Conservation (phyloP, 2,797 vertebrate genomes). For the Poeciliopsis paucimaculata region DNA sequence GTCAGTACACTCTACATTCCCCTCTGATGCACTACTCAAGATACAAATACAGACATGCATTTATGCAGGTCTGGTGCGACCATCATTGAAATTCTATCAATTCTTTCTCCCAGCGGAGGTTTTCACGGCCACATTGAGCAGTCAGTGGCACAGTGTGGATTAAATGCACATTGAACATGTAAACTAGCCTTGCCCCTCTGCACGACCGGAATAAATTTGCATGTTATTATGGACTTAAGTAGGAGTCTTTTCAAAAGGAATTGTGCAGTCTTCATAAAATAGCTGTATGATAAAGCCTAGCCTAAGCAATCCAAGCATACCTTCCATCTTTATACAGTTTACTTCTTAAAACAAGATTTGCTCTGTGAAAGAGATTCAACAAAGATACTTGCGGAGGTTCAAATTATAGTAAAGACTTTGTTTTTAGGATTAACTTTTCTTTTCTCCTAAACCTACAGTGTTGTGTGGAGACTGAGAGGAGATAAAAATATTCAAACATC, state of each 20-base stretch:
- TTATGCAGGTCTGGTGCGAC: slow-evolving; percentile 40
- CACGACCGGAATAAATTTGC: slow-evolving; percentile 24
- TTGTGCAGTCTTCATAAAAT: slow-evolving; percentile 16
- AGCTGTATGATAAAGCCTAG: slow-evolving; percentile 7
- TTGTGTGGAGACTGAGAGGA: neutral
- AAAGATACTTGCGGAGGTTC: slow-evolving; percentile 10
- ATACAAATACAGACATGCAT: slow-evolving; percentile 50
- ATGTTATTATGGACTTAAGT: slow-evolving; percentile 16
- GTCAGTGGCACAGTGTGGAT: slow-evolving; percentile 6
- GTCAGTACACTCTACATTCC: slow-evolving; percentile 19
- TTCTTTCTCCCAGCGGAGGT: slow-evolving; percentile 11
- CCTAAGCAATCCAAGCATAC: neutral
- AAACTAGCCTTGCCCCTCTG: slow-evolving; percentile 9
- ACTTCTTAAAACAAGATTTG: neutral
- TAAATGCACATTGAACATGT: slow-evolving; percentile 27
- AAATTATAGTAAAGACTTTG: neutral
- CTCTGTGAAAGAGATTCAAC: neutral
- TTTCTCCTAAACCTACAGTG: neutral
- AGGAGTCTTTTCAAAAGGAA: slow-evolving; percentile 8
- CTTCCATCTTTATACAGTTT: neutral
- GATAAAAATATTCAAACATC: neutral
- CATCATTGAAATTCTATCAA: slow-evolving; percentile 59
- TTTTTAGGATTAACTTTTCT: neutral
- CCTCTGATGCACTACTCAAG: slow-evolving; percentile 32
- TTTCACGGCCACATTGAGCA: slow-evolving; percentile 16